Evolutionary conservation across 2,888 invertebrate species (phyloP).

Genomic region (Microctonus hyperodae): DNA sequence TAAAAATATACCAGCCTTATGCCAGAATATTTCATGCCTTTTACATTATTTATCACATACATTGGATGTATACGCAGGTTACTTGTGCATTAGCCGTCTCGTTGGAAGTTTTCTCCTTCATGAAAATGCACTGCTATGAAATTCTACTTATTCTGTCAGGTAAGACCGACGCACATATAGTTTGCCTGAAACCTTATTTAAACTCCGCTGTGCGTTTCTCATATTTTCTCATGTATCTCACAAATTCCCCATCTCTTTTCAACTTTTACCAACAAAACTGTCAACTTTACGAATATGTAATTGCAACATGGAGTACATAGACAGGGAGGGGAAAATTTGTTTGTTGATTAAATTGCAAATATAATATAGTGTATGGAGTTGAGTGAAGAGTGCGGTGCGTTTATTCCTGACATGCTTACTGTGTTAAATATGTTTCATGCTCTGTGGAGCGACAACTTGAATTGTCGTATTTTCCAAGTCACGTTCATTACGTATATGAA

Average conservation of each 20-base stretch:
- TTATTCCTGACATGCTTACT: not conserved
- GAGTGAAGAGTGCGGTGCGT: no score
- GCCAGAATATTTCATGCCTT: conserved; percentile 48
- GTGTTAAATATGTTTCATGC: no score
- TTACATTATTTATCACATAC: conserved; percentile 47
- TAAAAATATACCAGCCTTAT: conserved; percentile 10
- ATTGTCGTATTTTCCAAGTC: not conserved
- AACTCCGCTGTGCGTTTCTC: not conserved
- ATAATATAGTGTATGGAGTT: not conserved
- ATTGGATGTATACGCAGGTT: conserved; percentile 39
- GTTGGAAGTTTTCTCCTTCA: conserved; percentile 33
- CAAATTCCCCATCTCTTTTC: not conserved
- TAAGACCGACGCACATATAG: not conserved
- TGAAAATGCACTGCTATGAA: conserved; percentile 23
- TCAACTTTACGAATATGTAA: conserved; percentile 7
- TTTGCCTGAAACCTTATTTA: conserved; percentile 2
- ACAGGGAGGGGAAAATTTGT: no score
- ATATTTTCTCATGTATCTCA: not conserved
- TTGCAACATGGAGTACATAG: not conserved
- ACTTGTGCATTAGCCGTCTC: conserved; percentile 33
- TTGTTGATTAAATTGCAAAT: conserved; percentile 7
- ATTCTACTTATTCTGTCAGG: conserved; percentile 22
- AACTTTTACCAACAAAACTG: not conserved
- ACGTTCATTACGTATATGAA: conserved; percentile 6
- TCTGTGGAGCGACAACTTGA: not conserved